phyloP scores from a whole-genome alignment of 2,888 invertebrate species.

The Watsonalla binaria region DNA sequence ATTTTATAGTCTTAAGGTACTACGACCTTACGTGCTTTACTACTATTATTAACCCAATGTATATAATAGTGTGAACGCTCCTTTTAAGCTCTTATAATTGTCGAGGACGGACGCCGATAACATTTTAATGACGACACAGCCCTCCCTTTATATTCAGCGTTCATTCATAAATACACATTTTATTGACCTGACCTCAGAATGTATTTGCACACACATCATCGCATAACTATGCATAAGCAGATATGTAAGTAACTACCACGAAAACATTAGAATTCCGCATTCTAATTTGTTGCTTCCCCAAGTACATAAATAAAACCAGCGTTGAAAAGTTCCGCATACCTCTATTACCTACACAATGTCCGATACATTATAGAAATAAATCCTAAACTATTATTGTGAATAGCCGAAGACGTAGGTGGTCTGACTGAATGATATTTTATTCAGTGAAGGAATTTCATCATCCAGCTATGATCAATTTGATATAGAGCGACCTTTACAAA shows the following conservation, averaged over 20 bases:
- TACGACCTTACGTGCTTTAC: too few relatives aligned
- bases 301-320: conserved; percentile 2
- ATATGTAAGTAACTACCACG: conserved; percentile 15
- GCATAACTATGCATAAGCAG: background rate
- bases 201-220: background rate
- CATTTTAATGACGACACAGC: too few relatives aligned
- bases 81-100: too few relatives aligned
- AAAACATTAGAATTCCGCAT: conserved; percentile 22
- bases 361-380: background rate
- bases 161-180: background rate
- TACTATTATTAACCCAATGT: too few relatives aligned
- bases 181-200: background rate
- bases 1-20: too few relatives aligned
- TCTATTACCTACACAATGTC: background rate
- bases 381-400: background rate
- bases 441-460: too few relatives aligned
- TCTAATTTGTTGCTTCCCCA: conserved; percentile 20
- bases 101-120: too few relatives aligned
- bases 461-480: too few relatives aligned
- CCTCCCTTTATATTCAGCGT: background rate
- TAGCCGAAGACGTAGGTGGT: background rate
- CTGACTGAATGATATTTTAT: too few relatives aligned
- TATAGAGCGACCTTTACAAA: too few relatives aligned
- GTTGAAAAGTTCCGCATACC: conserved; percentile 20
- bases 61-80: too few relatives aligned